These are phyloP conservation scores for Clusia tigrina DNA, from an alignment of 2,888 invertebrate genomes.

Conservation along the genomic window DNA sequence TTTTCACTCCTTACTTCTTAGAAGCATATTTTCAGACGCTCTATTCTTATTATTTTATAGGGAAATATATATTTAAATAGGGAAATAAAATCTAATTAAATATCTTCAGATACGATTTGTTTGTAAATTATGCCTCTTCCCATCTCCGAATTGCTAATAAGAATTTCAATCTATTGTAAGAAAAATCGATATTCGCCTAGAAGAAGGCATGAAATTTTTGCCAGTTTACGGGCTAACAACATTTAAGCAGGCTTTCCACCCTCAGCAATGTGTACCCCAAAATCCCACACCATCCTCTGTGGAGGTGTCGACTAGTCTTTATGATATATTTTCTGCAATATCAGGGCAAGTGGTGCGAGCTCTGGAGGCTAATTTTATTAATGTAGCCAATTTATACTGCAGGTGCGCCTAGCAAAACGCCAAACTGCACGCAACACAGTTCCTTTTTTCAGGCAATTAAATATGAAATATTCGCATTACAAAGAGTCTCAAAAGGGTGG, in stretches of 20 bases:
- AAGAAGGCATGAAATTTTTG: slow-evolving; percentile 14
- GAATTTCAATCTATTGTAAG: no score
- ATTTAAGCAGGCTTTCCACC: slow-evolving; percentile 40
- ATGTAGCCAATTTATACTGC: slow-evolving; percentile 50
- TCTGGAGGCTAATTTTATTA: slow-evolving; percentile 52
- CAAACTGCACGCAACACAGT: neutral
- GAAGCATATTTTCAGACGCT: no score
- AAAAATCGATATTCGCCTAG: slow-evolving; percentile 15
- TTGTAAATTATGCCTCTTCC: no score
- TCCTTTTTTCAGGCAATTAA: slow-evolving; percentile 49
- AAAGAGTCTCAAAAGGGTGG: slow-evolving; percentile 27
- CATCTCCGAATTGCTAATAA: no score
- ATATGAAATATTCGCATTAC: slow-evolving; percentile 58
- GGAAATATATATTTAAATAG: no score
- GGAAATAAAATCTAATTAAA: no score
- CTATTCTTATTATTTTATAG: no score
- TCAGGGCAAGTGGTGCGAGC: slow-evolving; percentile 26
- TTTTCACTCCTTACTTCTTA: no score
- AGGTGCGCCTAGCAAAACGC: neutral
- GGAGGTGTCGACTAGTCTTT: neutral
- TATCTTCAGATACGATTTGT: no score
- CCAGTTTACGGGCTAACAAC: slow-evolving; percentile 38
- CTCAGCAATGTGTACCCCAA: neutral
- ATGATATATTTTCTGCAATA: no score
- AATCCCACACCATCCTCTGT: neutral